Evolutionary conservation across 2,113 vertebrate species (phyloP), one percentile per base, ranked within the genome.

Genomic region (Clarias macrocephalus): DNA sequence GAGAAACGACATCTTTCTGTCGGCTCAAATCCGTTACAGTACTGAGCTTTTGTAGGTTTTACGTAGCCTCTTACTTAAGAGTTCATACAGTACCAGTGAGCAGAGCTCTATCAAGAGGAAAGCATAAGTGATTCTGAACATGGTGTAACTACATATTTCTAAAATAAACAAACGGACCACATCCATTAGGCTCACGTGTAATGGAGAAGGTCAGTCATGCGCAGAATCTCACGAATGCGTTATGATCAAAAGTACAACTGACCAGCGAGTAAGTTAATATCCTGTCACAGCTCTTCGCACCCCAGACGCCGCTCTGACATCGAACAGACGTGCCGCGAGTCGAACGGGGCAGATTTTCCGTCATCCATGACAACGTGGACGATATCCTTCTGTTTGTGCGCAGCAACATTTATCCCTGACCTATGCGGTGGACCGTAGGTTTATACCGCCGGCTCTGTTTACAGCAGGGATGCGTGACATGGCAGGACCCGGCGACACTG

Each of bases 371-470:
- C 33, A 33, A 85, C 80, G 30, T 65, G 70, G 57, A 76, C 10
- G 15, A 76, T 16, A 2, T 59, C 72, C 72, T 25, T 11, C 65
- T 18, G 48, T 87, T 83, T 83, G 72, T 85, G 23, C 10, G 3
- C 8, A 81, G 66, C 54, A 18, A 62, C 11, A 6, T 70, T 88
- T 82, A 87, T 77, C 85, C 87, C 85, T 87, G 85, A 72, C 63
- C 33, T 57, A 42, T 56, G 5, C 54, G 52, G 25, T 30, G n/a
- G 59, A 81, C 42, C 3, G 42, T 48, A 15, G 30, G 28, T 65
- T 73, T 83, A 42, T 13, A 57, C 62, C 12, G 15, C n/a, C 13
- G 37, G 81, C 85, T 90, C 85, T 19, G 79, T 86, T 88, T 89
- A 86, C 83, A 80, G 60, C 28, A 76, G 77, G 23, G 42, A 80